Evolutionary conservation across 2,888 invertebrate species (phyloP).

Genomic region (Pollenia griseotomentosa): DNA sequence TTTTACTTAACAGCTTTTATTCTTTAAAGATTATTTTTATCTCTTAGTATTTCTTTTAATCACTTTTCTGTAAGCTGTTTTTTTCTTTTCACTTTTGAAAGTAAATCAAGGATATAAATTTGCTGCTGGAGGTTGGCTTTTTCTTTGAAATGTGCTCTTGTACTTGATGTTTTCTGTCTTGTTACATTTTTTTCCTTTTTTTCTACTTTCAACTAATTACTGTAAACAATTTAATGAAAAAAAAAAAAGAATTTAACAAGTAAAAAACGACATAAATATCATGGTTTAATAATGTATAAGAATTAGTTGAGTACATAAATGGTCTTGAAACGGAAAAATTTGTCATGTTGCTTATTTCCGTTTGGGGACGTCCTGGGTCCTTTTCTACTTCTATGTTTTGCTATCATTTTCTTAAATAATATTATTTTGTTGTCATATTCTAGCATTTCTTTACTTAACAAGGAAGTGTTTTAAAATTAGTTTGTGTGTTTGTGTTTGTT

Average conservation of each 20-base stretch:
- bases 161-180: no score
- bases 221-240: not conserved
- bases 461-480: not conserved
- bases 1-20: no score
- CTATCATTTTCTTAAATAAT: constrained; percentile 5
- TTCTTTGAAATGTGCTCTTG: no score
- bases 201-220: not conserved
- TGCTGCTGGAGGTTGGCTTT: no score
- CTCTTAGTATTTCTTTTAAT: no score
- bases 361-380: no score
- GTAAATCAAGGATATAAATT: no score
- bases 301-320: not conserved
- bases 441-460: not conserved
- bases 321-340: not conserved
- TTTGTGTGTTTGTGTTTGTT: no score
- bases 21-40: no score
- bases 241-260: not conserved
- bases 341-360: not conserved
- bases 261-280: not conserved
- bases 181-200: no score
- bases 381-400: not conserved
- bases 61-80: no score
- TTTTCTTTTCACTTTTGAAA: no score
- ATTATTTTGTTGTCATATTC: not conserved
- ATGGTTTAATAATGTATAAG: not conserved